A percentile compares a stretch with the other conserved stretches of the same genome.
These are phyloP conservation scores for Entomyzon cyanotis DNA, from an alignment of 2,113 vertebrate species.

Conservation along the genomic window DNA sequence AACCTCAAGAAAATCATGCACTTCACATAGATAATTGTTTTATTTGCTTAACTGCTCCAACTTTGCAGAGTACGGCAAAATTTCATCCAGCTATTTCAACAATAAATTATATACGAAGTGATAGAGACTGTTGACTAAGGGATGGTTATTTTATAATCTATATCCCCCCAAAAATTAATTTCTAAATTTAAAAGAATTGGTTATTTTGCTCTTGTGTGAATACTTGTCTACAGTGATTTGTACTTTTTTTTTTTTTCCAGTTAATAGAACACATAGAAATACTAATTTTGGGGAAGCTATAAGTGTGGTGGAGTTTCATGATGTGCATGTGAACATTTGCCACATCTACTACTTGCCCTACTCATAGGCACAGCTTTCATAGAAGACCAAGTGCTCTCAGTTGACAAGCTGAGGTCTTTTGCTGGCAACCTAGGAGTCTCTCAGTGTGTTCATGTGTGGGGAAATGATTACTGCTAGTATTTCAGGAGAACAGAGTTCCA, in stretches of 20 bases:
- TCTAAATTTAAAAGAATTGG: accelerated
- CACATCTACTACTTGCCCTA: neutral
- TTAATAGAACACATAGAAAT: neutral
- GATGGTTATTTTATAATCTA: neutral
- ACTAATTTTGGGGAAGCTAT: neutral
- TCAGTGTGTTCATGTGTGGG: neutral
- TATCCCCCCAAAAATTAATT: neutral
- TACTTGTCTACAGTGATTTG: neutral
- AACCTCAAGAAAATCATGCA: neutral
- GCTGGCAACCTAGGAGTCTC: neutral
- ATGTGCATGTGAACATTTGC: neutral
- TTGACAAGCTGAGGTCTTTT: neutral
- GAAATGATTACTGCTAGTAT: neutral
- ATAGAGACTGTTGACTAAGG: neutral
- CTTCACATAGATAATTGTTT: neutral
- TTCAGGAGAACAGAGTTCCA: neutral
- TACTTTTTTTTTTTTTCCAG: neutral
- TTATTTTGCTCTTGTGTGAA: neutral
- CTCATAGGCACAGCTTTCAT: neutral
- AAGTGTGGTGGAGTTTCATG: neutral
- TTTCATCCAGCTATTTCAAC: neutral
- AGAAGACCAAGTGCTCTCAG: neutral
- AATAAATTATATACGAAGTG: neutral
- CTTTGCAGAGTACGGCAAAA: neutral
- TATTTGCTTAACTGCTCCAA: neutral